These are phyloP conservation scores for Empis livida DNA, from an alignment of 2,888 invertebrate species.

Conservation along the genomic window DNA sequence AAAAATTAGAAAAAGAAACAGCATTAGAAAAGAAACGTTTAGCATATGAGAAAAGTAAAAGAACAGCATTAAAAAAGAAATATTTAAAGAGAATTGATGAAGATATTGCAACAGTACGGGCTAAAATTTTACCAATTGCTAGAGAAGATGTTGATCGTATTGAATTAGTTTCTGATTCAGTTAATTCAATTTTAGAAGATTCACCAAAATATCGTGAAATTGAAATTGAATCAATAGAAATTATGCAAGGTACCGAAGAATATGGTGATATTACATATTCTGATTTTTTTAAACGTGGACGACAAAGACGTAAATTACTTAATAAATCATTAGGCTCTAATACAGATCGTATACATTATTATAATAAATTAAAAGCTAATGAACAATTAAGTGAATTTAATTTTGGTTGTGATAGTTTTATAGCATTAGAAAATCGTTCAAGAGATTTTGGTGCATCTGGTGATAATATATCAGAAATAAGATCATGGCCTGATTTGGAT, in stretches of 20 bases:
- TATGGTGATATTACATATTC: slow-evolving; percentile 23
- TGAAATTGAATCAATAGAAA: slow-evolving; percentile 15
- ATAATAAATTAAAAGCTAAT: slow-evolving; percentile 17
- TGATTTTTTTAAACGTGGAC: slow-evolving; percentile 27
- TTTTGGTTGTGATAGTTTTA: slow-evolving; percentile 18
- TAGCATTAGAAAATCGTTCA: not conserved
- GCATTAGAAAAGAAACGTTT: slow-evolving; percentile 53
- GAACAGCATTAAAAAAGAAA: slow-evolving; percentile 19
- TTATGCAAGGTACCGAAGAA: slow-evolving; percentile 16
- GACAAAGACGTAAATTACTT: slow-evolving; percentile 24
- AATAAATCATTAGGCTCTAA: slow-evolving; percentile 29
- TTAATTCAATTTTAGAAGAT: slow-evolving; percentile 16
- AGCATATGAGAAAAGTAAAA: slow-evolving; percentile 34
- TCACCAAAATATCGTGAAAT: slow-evolving; percentile 18
- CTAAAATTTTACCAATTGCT: slow-evolving; percentile 35
- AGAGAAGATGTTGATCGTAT: slow-evolving; percentile 30
- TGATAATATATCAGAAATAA: not conserved
- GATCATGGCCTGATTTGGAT: not conserved
- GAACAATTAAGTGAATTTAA: slow-evolving; percentile 21
- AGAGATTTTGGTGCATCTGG: not conserved
- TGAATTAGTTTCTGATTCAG: slow-evolving; percentile 21
- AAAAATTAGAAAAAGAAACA: slow-evolving; percentile 42
- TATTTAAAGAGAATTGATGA: slow-evolving; percentile 22
- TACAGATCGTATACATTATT: slow-evolving; percentile 24
- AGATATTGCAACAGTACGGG: slow-evolving; percentile 26